phyloP scores from a whole-genome alignment of 2,888 invertebrate species.

The Pollenia griseotomentosa region DNA sequence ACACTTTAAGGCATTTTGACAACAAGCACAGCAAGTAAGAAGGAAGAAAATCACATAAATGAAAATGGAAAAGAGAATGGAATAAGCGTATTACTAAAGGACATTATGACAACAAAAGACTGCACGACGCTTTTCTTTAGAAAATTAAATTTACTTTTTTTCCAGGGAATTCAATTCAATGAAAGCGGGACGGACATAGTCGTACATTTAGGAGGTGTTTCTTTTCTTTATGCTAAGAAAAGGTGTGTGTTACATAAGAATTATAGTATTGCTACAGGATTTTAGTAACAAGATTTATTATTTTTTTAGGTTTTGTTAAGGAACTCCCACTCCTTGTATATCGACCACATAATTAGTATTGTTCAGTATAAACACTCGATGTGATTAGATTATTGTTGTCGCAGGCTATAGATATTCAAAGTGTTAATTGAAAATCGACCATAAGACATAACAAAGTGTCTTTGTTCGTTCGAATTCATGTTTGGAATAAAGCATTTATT shows the following conservation, averaged over 20 bases:
- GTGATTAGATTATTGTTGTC: background rate
- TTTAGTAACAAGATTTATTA: background rate
- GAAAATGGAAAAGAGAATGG: constrained; percentile 5
- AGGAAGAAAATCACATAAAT: constrained; percentile 46
- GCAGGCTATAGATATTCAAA: too few species aligned
- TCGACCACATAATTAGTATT: constrained; percentile 75
- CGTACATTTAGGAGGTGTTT: constrained; percentile 32
- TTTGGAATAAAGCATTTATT: too few species aligned
- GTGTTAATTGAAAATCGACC: too few species aligned
- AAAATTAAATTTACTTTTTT: constrained; percentile 48
- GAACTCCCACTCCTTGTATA: constrained; percentile 70
- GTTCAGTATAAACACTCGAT: constrained; percentile 11
- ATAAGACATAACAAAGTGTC: too few species aligned
- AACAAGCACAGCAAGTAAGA: constrained; percentile 69
- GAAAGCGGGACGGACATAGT: background rate
- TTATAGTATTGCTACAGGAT: constrained; percentile 27
- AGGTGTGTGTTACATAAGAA: constrained; percentile 52
- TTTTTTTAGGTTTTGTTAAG: background rate
- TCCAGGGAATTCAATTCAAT: constrained; percentile 45
- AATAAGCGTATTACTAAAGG: constrained; percentile 3
- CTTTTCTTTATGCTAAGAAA: constrained; percentile 13
- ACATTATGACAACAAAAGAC: constrained; percentile 55
- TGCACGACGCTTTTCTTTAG: constrained; percentile 48
- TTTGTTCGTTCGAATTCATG: too few species aligned
- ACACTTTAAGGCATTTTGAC: constrained; percentile 74